Conservation (phyloP, 2,797 vertebrate species). For the Arctocebus calabarensis region DNA sequence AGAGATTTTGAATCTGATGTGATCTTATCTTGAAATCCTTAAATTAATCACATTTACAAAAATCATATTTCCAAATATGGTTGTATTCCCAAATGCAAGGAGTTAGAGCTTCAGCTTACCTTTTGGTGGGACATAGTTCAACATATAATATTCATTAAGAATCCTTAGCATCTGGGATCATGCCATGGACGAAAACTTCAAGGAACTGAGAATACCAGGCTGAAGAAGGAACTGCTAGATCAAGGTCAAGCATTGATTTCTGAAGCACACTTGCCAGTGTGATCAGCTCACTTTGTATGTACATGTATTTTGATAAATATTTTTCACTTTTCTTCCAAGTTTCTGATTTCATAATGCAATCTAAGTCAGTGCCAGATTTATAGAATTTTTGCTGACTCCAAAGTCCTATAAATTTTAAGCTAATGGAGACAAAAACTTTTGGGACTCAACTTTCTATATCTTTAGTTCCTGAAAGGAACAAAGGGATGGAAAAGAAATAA, state of each 20-base stretch:
- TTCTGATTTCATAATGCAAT: not conserved
- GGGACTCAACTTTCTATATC: not conserved
- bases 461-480: not conserved
- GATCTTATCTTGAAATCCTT: not conserved
- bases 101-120: not conserved
- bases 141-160: not conserved
- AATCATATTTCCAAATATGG: not conserved
- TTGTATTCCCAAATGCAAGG: not conserved
- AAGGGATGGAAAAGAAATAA: not conserved
- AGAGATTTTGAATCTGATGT: not conserved
- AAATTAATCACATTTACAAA: not conserved
- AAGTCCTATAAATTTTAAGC: not conserved
- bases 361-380: not conserved
- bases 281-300: not conserved
- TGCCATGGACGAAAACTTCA: not conserved
- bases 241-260: not conserved
- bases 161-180: not conserved
- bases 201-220: not conserved
- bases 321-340: not conserved
- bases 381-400: not conserved
- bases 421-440: not conserved
- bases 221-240: not conserved
- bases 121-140: not conserved
- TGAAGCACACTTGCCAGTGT: not conserved
- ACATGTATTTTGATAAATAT: not conserved